Evolutionary conservation across 2,797 vertebrate species (phyloP), one percentile per base, ranked within the genome.

Genomic region (Danio jaintianensis): DNA sequence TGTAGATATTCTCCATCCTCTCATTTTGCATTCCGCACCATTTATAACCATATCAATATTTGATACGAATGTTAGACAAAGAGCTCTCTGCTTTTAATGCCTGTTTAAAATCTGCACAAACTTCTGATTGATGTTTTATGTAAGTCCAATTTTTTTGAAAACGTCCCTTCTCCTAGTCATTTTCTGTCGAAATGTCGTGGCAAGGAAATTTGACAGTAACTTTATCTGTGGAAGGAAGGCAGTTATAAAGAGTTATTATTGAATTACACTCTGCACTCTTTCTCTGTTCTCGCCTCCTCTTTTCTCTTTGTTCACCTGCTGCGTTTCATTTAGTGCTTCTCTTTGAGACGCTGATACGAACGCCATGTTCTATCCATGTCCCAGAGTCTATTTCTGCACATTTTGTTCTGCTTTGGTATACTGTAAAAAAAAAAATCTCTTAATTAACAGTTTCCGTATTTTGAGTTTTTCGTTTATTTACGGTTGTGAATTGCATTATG

Each of bases 171-270:
- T 18, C 11, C 15, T 9, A 55, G 7, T 50, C 22, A n/a, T 45
- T 59, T 73, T 69, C 15, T 8, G 40, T 68, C 13, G 53, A 47
- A 13, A 36, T 8, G 47, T n/a, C n/a, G n/a, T 5, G n/a, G 52
- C 29, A 45, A 36, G 18, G 45, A 59, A 50, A 77, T 29, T 10
- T 50, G 48, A 62, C 77, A 77, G 53, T 63, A 36, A 45, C 20
- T 77, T 47, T 38, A 43, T 16, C 40, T 64, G 4, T 18, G 20
- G 68, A 29, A 61, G 70, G 55, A 18, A 52, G 43, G 61, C 38
- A 42, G 58, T 67, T 79, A 76, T 69, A 48, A 81, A 73, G 58
- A 79, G 70, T 67, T 73, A 80, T 85, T 82, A 72, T 78, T 84
- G 38, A 66, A 72, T 83, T 84, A 62, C 45, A 50, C 18, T 40